Evolutionary conservation across 35 echinoderm and acorn worm genomes (phyloP), one percentile per base, ranked within the genome.

Genomic region (Eucidaris tribuloides): DNA sequence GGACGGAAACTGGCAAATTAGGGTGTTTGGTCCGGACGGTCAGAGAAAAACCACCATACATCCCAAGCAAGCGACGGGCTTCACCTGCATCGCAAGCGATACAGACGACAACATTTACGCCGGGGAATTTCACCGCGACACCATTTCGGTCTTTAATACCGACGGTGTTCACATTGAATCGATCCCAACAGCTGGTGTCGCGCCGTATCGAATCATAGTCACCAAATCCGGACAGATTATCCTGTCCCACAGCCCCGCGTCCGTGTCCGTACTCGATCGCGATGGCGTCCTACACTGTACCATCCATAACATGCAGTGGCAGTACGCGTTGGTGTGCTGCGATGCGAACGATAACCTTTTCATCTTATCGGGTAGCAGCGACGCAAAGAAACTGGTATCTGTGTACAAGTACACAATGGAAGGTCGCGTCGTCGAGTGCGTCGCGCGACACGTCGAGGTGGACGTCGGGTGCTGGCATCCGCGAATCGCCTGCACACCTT

Each of bases 401-500:
- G 68, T 74, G 0, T 40, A 74, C 68, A 74, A 74, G 37, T 74
- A 74, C 40, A 74, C 68, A 44, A 1, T 74, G 68, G 68, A 74
- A 11, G 68, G 68, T 4, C 37, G 24, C 68, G 37, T 74, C 18
- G 35, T 74, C 34, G 68, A 74, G 30, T 74, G 68, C 68, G 68
- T 74, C 9, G 68, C 44, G 35, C 36, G 68, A 74, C 68, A 74
- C n/a, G 14, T 74, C 37, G 68, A 74, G 25, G 68, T 74, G 35
- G 68, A 74, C 40, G 68, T 74, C 18, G 68, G 68, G 15, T 74
- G 28, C 11, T 74, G 68, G 68, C 68, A 74, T 74, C 68, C 68
- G 40, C 38, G 68, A 44, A 74, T 74, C 40, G 68, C 29, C 20
- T 74, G 68, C 14, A 74, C 68, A 22, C 68, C 68, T 14, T 7